Conservation (phyloP, 2,888 invertebrate species). For the Platypus cylindrus region DNA sequence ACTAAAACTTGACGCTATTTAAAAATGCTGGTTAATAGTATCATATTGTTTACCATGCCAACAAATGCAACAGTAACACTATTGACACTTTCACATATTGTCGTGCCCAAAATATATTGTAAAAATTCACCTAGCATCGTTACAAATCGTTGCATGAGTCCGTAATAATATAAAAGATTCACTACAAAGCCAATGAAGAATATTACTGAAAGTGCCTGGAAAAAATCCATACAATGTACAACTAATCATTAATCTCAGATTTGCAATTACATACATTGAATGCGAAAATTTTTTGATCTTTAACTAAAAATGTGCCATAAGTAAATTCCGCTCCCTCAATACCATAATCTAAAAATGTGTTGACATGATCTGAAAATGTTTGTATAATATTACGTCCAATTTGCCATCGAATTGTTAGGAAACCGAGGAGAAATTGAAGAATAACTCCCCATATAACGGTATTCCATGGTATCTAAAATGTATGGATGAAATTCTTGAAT, state of each 20-base stretch:
- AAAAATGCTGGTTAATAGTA: too few relatives aligned
- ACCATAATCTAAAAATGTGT: constrained; percentile 67
- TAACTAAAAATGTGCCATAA: constrained; percentile 58
- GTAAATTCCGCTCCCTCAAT: constrained; percentile 73
- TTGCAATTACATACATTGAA: constrained; percentile 75
- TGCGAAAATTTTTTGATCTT: constrained; percentile 55
- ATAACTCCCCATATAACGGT: constrained; percentile 67
- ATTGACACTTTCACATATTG: constrained; percentile 88
- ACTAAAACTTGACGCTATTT: constrained; percentile 46
- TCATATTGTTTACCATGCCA: constrained; percentile 72
- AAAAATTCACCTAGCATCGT: constrained; percentile 67
- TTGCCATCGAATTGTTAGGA: constrained; percentile 76
- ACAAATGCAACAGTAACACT: constrained; percentile 90
- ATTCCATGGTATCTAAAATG: constrained; percentile 59
- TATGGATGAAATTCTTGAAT: too few relatives aligned
- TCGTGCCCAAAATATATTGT: constrained; percentile 63
- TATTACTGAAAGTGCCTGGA: constrained; percentile 72
- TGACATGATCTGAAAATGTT: constrained; percentile 50
- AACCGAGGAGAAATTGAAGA: constrained; percentile 73
- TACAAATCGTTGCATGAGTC: constrained; percentile 78
- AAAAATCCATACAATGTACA: constrained; percentile 2
- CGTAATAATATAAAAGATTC: constrained; percentile 78
- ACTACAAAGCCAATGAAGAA: constrained; percentile 90
- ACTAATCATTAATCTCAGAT: constrained; percentile 1
- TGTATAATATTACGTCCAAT: constrained; percentile 59